Conservation (phyloP, 2,113 vertebrate genomes). For the Cheirogaleus medius region DNA sequence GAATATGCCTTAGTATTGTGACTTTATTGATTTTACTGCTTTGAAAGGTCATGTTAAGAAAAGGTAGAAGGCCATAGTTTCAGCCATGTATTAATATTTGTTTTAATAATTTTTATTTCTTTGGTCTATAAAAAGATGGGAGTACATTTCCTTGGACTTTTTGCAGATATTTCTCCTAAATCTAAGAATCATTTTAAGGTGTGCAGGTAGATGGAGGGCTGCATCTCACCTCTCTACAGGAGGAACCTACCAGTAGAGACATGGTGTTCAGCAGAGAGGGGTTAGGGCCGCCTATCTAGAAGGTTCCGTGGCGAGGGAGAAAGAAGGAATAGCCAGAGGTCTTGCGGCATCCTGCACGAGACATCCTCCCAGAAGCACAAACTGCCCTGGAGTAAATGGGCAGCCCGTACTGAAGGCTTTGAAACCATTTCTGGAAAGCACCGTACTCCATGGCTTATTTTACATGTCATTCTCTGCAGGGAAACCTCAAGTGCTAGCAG, state of each 20-base stretch:
- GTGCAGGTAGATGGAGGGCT: background rate
- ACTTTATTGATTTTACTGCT: background rate
- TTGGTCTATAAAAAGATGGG: background rate
- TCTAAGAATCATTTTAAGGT: background rate
- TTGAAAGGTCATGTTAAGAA: background rate
- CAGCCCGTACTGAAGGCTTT: background rate
- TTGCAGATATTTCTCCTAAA: background rate
- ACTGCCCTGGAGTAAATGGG: background rate
- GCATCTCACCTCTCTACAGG: background rate
- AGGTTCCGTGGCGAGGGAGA: background rate
- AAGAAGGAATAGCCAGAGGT: background rate
- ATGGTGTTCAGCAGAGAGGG: too few species aligned
- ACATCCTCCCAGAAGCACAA: background rate
- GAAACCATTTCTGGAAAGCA: background rate
- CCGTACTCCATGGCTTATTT: background rate
- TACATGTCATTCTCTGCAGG: slow-evolving; percentile 65
- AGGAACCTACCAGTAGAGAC: too few species aligned
- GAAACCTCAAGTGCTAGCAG: slow-evolving; percentile 79
- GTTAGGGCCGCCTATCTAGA: background rate
- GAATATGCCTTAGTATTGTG: background rate
- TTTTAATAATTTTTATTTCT: background rate
- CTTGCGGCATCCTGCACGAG: background rate
- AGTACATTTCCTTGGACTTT: background rate
- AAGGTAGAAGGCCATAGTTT: background rate
- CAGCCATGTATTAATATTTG: background rate